These are phyloP conservation scores for Dasyprocta punctata DNA, from an alignment of 2,113 vertebrate species.

Conservation along the genomic window DNA sequence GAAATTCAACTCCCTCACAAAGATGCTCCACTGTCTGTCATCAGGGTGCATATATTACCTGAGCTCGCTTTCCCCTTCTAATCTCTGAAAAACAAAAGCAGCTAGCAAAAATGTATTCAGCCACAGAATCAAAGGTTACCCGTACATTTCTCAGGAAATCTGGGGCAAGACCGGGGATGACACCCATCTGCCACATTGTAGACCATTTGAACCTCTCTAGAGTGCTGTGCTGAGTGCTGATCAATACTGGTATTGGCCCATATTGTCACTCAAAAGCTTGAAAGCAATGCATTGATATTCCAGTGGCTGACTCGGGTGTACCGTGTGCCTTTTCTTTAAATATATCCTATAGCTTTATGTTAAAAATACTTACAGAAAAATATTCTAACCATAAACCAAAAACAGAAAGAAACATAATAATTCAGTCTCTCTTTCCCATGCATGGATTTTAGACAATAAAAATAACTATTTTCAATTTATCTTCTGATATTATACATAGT, in stretches of 20 bases:
- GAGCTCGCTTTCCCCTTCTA: not conserved
- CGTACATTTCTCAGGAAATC: conserved; percentile 4
- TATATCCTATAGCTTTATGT: not conserved
- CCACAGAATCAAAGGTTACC: not conserved
- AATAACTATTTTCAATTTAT: not conserved
- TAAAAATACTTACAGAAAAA: not conserved
- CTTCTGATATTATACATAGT: not conserved
- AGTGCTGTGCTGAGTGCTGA: not conserved
- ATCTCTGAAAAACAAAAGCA: conserved; percentile 23
- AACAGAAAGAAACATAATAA: not conserved
- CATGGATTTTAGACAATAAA: not conserved
- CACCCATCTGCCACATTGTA: not conserved
- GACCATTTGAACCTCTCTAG: not conserved
- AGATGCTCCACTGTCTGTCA: not conserved
- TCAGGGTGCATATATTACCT: not conserved
- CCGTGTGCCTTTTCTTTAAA: conserved; percentile 23
- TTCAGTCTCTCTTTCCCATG: not conserved
- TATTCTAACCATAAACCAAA: not conserved
- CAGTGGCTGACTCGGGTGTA: not conserved
- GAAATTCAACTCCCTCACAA: not conserved
- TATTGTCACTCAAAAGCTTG: not conserved
- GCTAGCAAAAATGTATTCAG: not conserved
- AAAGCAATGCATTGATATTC: not conserved
- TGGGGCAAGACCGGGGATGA: not conserved
- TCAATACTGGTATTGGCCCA: conserved; percentile 17